These are phyloP conservation scores for Styela clava DNA, from an alignment of 23 tunicate genomes.

Conservation along the genomic window DNA sequence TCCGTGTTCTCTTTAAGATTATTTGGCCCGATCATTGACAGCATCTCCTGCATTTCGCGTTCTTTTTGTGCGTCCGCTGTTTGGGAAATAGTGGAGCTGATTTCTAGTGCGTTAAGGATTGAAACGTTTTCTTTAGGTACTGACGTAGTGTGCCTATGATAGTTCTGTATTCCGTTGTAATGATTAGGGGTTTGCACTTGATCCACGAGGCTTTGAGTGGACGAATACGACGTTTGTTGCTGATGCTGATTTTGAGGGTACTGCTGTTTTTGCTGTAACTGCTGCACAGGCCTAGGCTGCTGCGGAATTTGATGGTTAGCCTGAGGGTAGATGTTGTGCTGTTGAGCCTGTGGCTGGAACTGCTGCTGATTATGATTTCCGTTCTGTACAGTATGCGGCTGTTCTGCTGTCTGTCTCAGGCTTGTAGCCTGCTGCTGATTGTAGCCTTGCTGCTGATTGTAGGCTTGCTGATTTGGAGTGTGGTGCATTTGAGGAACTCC, in stretches of 20 bases:
- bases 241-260: background rate
- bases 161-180: background rate
- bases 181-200: background rate
- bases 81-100: constrained; percentile 7
- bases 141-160: constrained; percentile 2
- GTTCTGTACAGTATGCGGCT: background rate
- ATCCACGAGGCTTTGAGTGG: constrained; percentile 13
- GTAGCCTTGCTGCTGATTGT: background rate
- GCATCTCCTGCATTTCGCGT: constrained; percentile 10
- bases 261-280: background rate
- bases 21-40: constrained; percentile 18
- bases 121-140: background rate
- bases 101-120: constrained; percentile 11
- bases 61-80: background rate
- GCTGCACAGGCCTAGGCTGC: constrained; percentile 1
- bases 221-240: background rate
- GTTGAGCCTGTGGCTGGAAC: background rate
- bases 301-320: background rate
- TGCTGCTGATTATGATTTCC: background rate
- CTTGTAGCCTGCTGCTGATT: background rate
- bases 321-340: background rate
- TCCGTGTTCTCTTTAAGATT: background rate
- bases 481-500: background rate
- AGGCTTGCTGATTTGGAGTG: background rate
- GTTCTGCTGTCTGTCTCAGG: too few species aligned